Base-by-base conservation (phyloP, 2,797 vertebrate genomes). In the Brotula barbata region DNA sequence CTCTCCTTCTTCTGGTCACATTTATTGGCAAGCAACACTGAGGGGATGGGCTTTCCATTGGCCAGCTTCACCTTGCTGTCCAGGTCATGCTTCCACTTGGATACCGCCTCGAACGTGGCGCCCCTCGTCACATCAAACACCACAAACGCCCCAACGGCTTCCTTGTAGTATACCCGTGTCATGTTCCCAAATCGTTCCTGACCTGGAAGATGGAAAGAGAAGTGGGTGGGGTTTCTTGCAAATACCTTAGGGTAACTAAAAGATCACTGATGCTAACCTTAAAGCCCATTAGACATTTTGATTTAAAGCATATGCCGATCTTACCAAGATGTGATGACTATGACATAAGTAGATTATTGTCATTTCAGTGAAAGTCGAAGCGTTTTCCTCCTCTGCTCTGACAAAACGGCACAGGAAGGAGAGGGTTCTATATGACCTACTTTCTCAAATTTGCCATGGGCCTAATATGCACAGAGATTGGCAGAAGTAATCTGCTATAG, bases 151-250 rank as follows among this genome's bases (percentile, higher is more conserved):
- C 97, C 97, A 59, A 98, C 94, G 1, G 97, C 97, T 83, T 99
- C 97, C 77, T 98, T 99, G 86, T 99, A 99, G 89, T 99, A 99
- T 0, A 99, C 97, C 47, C 97, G 88, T 7, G 97, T 99, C 97
- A 99, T 99, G 87, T 99, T 99, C 53, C 97, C 97, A 68, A 99
- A 99, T 28, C 97, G 92, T 31, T 99, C 97, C 82, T 99, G 97
- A 75, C 97, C 96, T 99, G 78, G 57, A 85, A 87, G 22, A 45
- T 0, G 40, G 34, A 23, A 52, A 11, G 19, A 56, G 20, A 67
- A 34, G 19, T 58, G 3, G n/a, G n/a, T n/a, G n/a, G n/a, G n/a
- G n/a, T n/a, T n/a, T n/a, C n/a, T 64, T 16, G 17, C 20, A 51
- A 44, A 57, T 37, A 31, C 37, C 5, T 34, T 39, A 12, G 47